Evolutionary conservation across 2,888 invertebrate species (phyloP).

Genomic region (Caenorhabditis sulstoni): DNA sequence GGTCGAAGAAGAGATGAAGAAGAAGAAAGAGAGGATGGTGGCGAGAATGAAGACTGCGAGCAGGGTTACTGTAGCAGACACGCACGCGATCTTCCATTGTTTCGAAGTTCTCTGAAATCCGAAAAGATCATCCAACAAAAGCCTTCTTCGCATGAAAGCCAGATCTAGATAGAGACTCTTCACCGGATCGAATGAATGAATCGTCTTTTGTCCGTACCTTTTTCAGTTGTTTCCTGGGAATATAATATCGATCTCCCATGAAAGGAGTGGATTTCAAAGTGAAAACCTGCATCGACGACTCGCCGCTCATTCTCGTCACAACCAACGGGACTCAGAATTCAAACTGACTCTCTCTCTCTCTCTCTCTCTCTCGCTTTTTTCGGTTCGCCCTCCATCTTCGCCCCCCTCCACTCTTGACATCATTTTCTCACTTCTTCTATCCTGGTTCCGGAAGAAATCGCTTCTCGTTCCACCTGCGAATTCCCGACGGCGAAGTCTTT

Average conservation of each 20-base stretch:
- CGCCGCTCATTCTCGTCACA: conserved; percentile 11
- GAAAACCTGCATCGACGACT: conserved; percentile 45
- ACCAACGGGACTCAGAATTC: no score
- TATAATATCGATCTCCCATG: conserved; percentile 28
- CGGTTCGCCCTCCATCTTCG: no score
- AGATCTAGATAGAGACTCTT: no score
- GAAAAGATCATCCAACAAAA: no score
- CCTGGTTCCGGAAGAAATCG: no score
- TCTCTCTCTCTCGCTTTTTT: conserved; percentile 21
- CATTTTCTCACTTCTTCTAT: neutral
- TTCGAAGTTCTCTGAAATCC: conserved; percentile 48
- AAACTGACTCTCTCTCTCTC: conserved; percentile 21
- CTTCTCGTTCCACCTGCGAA: no score
- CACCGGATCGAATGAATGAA: no score
- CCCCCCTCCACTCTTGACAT: conserved; percentile 22
- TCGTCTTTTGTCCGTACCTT: neutral
- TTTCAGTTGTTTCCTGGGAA: neutral
- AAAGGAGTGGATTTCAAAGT: conserved; percentile 49
- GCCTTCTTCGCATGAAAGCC: no score
- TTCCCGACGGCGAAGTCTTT: no score
- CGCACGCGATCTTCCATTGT: conserved; percentile 60
- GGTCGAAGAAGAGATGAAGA: conserved; percentile 33
- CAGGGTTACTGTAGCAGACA: conserved; percentile 53
- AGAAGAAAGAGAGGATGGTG: conserved; percentile 52
- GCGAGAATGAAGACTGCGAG: conserved; percentile 53